Conservation (phyloP, 2,888 invertebrate genomes). For the Morpho achilles region DNA sequence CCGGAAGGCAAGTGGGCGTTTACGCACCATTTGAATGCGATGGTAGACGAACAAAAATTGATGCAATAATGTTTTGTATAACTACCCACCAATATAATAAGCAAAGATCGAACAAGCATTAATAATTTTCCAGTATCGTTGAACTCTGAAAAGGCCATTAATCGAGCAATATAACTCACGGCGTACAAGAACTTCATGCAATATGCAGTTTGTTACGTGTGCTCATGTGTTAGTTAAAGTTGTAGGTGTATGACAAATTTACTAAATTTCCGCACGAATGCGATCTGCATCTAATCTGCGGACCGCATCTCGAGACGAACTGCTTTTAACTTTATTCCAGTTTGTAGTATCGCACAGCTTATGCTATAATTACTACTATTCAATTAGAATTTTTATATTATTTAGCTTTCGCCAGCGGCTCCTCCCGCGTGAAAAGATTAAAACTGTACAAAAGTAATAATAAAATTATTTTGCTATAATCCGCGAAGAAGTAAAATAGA, state of each 20-base stretch:
- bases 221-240: slow-evolving; percentile 24
- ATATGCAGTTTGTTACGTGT: slow-evolving; percentile 25
- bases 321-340: slow-evolving; percentile 26
- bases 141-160: slow-evolving; percentile 16
- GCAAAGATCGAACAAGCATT: no score
- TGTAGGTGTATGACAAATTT: slow-evolving; percentile 43
- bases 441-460: no score
- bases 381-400: no score
- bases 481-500: no score
- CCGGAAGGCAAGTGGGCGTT: no score
- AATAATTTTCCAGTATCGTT: slow-evolving; percentile 12
- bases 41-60: no score
- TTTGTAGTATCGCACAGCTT: slow-evolving; percentile 3
- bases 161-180: slow-evolving; percentile 19
- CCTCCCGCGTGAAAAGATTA: no score
- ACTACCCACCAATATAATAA: no score
- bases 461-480: no score
- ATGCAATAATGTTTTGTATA: no score
- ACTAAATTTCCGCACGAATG: slow-evolving; percentile 42
- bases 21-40: no score
- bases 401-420: no score
- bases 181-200: slow-evolving; percentile 19
- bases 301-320: slow-evolving; percentile 47
- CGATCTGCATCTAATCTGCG: slow-evolving; percentile 56
- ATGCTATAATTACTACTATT: slow-evolving; percentile 4